These are phyloP conservation scores for Lamprotornis superbus DNA, from an alignment of 2,113 vertebrate genomes.

Conservation along the genomic window DNA sequence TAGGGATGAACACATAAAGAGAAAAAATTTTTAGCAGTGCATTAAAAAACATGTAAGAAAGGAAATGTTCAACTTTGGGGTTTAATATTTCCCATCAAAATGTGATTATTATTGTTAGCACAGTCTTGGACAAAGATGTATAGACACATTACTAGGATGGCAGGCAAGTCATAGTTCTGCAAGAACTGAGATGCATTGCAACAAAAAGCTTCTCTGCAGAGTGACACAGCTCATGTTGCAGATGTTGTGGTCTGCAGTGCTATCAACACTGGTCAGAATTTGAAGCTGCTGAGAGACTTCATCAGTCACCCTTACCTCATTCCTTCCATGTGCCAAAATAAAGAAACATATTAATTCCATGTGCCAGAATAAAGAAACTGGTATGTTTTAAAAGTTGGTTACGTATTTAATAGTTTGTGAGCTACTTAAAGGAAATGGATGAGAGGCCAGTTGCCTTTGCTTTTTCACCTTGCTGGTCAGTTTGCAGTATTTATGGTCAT, in stretches of 20 bases:
- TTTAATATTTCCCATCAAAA: neutral
- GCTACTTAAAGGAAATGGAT: conserved; percentile 33
- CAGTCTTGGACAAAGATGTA: neutral
- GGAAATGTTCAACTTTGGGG: neutral
- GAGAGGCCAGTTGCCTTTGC: neutral
- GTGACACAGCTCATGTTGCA: neutral
- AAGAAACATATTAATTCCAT: conserved; percentile 34
- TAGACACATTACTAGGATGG: neutral
- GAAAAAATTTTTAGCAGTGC: neutral
- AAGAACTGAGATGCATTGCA: neutral
- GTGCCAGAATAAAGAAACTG: conserved; percentile 64
- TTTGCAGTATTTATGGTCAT: neutral
- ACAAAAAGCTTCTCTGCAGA: conserved; percentile 9
- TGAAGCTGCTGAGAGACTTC: conserved; percentile 59
- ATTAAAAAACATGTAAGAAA: neutral
- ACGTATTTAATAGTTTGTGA: conserved; percentile 31
- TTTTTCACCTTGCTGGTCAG: neutral
- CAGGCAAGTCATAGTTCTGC: neutral
- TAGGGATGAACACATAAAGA: neutral
- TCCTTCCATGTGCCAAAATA: conserved; percentile 61
- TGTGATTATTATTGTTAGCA: neutral
- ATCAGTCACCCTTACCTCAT: conserved; percentile 65
- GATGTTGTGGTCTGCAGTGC: conserved; percentile 47
- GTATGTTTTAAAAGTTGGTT: conserved; percentile 49
- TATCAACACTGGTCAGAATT: conserved; percentile 57